Evolutionary conservation across 2,888 invertebrate genomes (phyloP), one percentile per base, ranked within the genome.

Genomic region (Luperina nickerlii): DNA sequence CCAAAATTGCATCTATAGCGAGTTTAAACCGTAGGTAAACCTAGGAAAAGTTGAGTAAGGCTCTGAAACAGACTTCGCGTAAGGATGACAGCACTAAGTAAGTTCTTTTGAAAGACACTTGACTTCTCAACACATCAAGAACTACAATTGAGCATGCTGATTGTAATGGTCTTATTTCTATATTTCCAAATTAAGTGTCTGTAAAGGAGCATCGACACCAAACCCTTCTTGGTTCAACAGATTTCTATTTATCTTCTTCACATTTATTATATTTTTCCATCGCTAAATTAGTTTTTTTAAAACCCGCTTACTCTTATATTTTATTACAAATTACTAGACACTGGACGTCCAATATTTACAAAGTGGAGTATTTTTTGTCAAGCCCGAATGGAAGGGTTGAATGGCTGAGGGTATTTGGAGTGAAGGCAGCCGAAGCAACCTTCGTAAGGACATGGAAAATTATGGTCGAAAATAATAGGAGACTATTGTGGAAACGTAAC

Each of bases 301-400:
- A 78, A 76, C 2, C 71, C 91, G 91, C 90, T 81, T 60, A 24
- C 65, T 74, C 86, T 85, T 84, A 7, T 82, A 60, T 42, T 79
- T 90, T 92, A 67, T 0, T 87, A 90, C 93, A 91, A 74, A 71
- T 83, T 81, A 78, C 83, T 88, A 93, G 93, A 93, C 93, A 92
- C 94, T 95, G 95, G 93, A 94, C 92, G 91, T 91, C 91, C 93
- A 96, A 97, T 96, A 97, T 96, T 97, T 94, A 96, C 96, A 90
- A 89, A 95, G 93, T 94, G 94, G 94, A 96, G 96, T 96, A 96
- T 96, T 96, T 96, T 96, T 96, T 96, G 96, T 97, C 95, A 95
- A 93, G 95, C 95, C 93, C 94, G 91, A 95, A 94, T 95, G 93
- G 95, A 96, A 96, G 96, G 96, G 96, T 96, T 97, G 96, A 96